Evolutionary conservation across 2,797 vertebrate genomes (phyloP), one percentile per base, ranked within the genome.

Genomic region (Chrysocyon brachyurus): DNA sequence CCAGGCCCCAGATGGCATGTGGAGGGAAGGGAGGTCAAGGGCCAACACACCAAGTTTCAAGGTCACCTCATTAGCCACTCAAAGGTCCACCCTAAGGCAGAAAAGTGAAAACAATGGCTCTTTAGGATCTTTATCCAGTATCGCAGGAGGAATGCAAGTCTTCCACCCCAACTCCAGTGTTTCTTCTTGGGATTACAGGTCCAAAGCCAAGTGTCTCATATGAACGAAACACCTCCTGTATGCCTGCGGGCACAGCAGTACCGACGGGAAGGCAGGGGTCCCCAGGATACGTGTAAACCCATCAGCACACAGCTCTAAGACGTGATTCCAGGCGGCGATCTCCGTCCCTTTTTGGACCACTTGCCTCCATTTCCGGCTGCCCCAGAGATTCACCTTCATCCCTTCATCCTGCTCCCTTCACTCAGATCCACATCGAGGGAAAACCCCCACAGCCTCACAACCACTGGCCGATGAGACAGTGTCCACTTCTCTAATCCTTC

Each of bases 401-500:
- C 46, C 28, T 70, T 22, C 1, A 12, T 21, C 22, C n/a, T 12
- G 9, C 11, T 14, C 6, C 46, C 24, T 72, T 59, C 28, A 26
- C 56, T n/a, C 0, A 12, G 31, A n/a, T 40, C 6, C 64, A n/a
- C 12, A 19, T 7, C 2, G 0, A 90, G 22, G 31, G 4, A 12
- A 77, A 28, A 16, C 2, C 19, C 4, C 36, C 54, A 19, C 0
- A 12, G 10, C 12, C 21, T 54, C 40, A 19, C 1, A 21, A 11
- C 6, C 15, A 24, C 46, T 40, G 26, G 16, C 11, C 7, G 0
- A 4, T 3, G 3, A 5, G 15, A 4, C 22, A 0, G 11, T 3
- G 16, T 11, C 56, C 1, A 1, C 7, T 5, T 2, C 2, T 1
- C 3, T 6, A 4, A 9, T 8, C 28, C 0, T 15, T 17, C 0